A percentile compares a stretch with the other conserved stretches of the same genome.
phyloP scores from a whole-genome alignment of 2,888 invertebrate genomes.

The Agonopterix arenella region DNA sequence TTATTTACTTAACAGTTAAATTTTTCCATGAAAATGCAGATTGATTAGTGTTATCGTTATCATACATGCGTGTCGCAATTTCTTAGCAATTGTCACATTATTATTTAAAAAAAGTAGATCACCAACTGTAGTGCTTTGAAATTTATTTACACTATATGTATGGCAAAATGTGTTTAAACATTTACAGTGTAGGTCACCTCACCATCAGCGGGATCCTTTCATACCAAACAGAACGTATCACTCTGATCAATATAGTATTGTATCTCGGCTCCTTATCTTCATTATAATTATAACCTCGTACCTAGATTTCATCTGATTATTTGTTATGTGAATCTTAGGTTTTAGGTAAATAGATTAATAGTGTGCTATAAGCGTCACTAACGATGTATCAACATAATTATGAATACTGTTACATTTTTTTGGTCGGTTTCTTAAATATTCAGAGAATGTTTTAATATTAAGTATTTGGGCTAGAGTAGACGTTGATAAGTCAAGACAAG shows the following conservation, averaged over 20 bases:
- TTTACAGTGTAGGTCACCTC: conserved; percentile 28
- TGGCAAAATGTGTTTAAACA: conserved; percentile 28
- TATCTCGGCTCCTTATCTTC: background rate
- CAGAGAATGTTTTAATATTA: too few relatives aligned
- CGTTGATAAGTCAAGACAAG: too few relatives aligned
- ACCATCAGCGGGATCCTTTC: conserved; percentile 14
- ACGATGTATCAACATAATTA: background rate
- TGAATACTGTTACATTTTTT: background rate
- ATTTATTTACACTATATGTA: conserved; percentile 34
- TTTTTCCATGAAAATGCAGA: conserved; percentile 2
- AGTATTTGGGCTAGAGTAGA: too few relatives aligned
- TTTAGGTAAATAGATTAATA: background rate
- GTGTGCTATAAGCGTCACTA: background rate
- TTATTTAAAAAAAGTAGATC: conserved; percentile 12
- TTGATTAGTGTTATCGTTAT: background rate
- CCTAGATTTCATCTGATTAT: background rate
- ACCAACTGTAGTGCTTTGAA: conserved; percentile 24
- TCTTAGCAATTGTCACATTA: background rate
- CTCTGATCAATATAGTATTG: conserved; percentile 3
- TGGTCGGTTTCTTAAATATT: background rate
- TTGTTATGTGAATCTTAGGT: background rate
- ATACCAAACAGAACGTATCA: conserved; percentile 4
- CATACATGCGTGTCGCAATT: background rate
- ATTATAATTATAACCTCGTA: background rate
- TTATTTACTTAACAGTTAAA: conserved; percentile 1